Conservation (phyloP, 1,140 invertebrate genomes). For the Zaprionus taronus region DNA sequence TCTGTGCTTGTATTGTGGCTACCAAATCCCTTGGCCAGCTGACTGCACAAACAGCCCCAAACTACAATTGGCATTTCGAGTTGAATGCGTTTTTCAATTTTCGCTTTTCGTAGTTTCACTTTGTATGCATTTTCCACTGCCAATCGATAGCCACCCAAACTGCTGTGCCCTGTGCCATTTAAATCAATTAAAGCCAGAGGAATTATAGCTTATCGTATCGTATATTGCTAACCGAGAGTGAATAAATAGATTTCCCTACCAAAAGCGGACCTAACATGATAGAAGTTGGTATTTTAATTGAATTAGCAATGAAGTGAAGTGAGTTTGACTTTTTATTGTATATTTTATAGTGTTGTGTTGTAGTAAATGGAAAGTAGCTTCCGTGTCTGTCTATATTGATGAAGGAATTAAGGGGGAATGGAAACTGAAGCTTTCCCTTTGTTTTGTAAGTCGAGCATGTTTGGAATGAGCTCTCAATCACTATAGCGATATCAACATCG, state of each 20-base stretch:
- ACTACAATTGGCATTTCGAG: slow-evolving; percentile 35
- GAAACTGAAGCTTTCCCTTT: background rate
- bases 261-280: background rate
- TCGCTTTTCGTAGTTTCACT: slow-evolving; percentile 10
- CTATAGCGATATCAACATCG: slow-evolving; percentile 4
- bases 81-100: slow-evolving; percentile 33
- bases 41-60: slow-evolving; percentile 13
- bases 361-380: too few species aligned
- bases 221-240: background rate
- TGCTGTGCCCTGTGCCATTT: background rate
- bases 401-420: too few species aligned
- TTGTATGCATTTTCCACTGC: slow-evolving; percentile 2
- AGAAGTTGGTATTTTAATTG: background rate
- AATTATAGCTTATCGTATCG: background rate
- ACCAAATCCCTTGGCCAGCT: slow-evolving; percentile 1
- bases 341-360: too few species aligned
- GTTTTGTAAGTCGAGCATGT: background rate
- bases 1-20: background rate
- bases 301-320: too few species aligned
- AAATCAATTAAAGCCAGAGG: slow-evolving; percentile 2
- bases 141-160: slow-evolving; percentile 27
- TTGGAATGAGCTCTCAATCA: slow-evolving; percentile 12
- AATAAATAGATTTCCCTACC: background rate
- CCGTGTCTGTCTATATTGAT: too few species aligned
- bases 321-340: too few species aligned